Evolutionary conservation across 2,888 invertebrate genomes (phyloP).

Genomic region (Mesorhabditis spiculigera): DNA sequence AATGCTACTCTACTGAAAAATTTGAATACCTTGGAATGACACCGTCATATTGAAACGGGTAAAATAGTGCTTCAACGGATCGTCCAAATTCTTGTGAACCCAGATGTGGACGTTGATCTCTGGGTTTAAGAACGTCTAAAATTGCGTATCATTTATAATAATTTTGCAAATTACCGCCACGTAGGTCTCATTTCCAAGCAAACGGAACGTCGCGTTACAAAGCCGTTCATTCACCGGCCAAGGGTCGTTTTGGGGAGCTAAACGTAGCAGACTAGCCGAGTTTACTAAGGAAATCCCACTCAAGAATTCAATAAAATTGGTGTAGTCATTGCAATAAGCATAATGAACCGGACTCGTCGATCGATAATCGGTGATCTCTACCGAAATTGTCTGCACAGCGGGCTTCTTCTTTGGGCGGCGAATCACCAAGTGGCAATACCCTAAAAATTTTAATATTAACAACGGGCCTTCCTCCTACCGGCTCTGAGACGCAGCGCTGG

Average conservation of each 20-base stretch:
- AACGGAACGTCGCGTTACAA: constrained; percentile 26
- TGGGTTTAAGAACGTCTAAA: constrained; percentile 3
- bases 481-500: background rate
- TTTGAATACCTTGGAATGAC: background rate
- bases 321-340: constrained; percentile 6
- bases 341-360: background rate
- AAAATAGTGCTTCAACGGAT: background rate
- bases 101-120: background rate
- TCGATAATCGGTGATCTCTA: constrained; percentile 14
- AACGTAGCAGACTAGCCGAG: background rate
- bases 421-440: constrained; percentile 16
- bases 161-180: background rate
- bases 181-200: background rate
- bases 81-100: background rate
- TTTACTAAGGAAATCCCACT: background rate
- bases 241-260: constrained; percentile 11
- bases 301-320: constrained; percentile 9
- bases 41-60: constrained; percentile 1
- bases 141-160: background rate
- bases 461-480: background rate
- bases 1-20: no score
- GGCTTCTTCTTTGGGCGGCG: constrained; percentile 11
- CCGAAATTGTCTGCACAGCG: constrained; percentile 11
- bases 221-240: constrained; percentile 22
- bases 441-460: constrained; percentile 8